Evolutionary conservation across 2,888 invertebrate genomes (phyloP).

Genomic region (Rhamphomyia laevipes): DNA sequence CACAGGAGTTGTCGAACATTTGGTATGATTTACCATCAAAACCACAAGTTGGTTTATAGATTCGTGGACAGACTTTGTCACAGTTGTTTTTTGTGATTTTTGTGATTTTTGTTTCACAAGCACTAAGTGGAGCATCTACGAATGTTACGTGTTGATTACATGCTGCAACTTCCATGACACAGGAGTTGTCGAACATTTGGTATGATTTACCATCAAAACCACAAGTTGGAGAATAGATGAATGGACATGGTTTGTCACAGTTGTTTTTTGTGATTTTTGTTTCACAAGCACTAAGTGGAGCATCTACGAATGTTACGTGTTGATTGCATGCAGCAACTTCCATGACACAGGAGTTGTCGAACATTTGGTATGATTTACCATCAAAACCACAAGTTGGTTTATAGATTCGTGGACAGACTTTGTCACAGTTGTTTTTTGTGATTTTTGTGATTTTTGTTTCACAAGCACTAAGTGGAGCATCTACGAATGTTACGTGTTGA

Average conservation of each 20-base stretch:
- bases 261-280: not conserved
- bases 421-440: too few relatives aligned
- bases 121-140: not conserved
- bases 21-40: not conserved
- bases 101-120: not conserved
- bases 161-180: not conserved
- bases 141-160: not conserved
- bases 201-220: not conserved
- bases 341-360: too few relatives aligned
- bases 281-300: not conserved
- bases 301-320: too few relatives aligned
- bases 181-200: not conserved
- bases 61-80: not conserved
- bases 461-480: too few relatives aligned
- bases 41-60: not conserved
- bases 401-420: too few relatives aligned
- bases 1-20: not conserved
- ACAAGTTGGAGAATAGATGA: not conserved
- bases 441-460: too few relatives aligned
- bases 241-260: constrained; percentile 39
- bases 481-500: too few relatives aligned
- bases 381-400: too few relatives aligned
- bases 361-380: too few relatives aligned
- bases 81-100: constrained; percentile 2
- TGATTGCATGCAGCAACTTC: too few relatives aligned